Evolutionary conservation across 1,140 invertebrate genomes (phyloP), one percentile per base, ranked within the genome.

Genomic region (Parasteatoda tepidariorum): DNA sequence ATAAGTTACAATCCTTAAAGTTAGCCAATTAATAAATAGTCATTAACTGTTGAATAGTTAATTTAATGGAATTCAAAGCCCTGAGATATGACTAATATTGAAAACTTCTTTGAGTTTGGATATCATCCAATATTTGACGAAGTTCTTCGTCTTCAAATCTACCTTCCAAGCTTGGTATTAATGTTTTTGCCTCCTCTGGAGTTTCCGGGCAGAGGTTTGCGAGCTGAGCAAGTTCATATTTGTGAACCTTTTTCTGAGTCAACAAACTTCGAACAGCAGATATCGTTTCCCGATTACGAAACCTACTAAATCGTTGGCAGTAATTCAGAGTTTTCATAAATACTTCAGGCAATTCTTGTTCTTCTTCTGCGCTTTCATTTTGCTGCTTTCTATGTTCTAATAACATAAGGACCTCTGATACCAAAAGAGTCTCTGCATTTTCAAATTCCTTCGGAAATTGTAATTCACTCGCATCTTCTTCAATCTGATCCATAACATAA

Each of bases 231-330:
- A 99, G 90, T 89, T 99, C 98, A 91, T 99, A 99, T 90, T 99
- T 99, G 89, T 99, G 98, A 13, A 99, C 89, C 88, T 98, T 97
- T 87, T 98, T 99, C 88, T 95, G 94, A 89, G 94, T 94, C n/a
- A 98, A 89, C 76, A 98, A 92, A 89, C 96, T 98, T 87, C 98
- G 92, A 7, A 99, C 96, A 64, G 97, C 94, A 74, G 95, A 92
- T 81, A 99, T 99, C 7, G 97, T 99, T 90, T 99, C 98, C 88
- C 98, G 95, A 88, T 99, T 99, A 89, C 98, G 98, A 89, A 99
- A 99, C 88, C 98, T 97, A 59, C 88, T 90, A 59, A 99, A 99
- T 86, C 97, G 92, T 87, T 97, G 95, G 31, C 97, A 98, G 87
- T 99, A 99, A 67, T 96, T 97, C 3, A 98, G 90, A 0, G 97